phyloP scores from a whole-genome alignment of 1,140 invertebrate species.

The Drosophila mojavensis region DNA sequence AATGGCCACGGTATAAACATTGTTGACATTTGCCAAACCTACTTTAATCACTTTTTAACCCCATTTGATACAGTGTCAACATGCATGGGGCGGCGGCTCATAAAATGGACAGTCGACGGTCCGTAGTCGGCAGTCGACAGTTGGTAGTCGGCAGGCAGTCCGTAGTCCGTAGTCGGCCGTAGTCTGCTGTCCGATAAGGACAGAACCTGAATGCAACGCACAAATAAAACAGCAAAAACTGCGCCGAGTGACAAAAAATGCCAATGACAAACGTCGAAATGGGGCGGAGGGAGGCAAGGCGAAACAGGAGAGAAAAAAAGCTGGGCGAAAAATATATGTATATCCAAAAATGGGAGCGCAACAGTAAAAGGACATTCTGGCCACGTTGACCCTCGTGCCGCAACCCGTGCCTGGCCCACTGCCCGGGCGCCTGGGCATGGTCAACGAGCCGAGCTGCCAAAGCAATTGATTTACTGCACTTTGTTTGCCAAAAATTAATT shows the following conservation, averaged over 20 bases:
- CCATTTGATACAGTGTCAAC: conserved; percentile 84
- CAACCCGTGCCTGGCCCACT: not conserved
- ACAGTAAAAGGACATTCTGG: conserved; percentile 33
- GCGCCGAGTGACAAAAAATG: conserved; percentile 63
- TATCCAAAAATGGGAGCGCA: conserved; percentile 34
- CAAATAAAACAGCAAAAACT: conserved; percentile 44
- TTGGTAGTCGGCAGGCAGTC: not conserved
- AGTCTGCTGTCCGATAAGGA: conserved; percentile 6
- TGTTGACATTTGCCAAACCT: conserved; percentile 83
- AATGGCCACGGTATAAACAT: conserved; percentile 75
- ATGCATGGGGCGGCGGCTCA: conserved; percentile 70
- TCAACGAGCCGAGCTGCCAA: conserved; percentile 79
- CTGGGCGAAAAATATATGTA: conserved; percentile 14
- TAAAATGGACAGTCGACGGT: conserved; percentile 69
- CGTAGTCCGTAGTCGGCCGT: not conserved
- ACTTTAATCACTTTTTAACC: conserved; percentile 84
- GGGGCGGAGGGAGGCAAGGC: conserved; percentile 1
- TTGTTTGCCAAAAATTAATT: conserved; percentile 84
- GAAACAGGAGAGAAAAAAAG: conserved; percentile 25
- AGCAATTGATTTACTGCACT: conserved; percentile 84
- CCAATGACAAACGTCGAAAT: conserved; percentile 79
- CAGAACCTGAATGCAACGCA: conserved; percentile 38
- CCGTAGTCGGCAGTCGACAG: conserved; percentile 13
- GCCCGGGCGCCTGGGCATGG: conserved; percentile 22
- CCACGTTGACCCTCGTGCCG: not conserved